Base-by-base conservation (phyloP, 2,113 vertebrate genomes). In the Cynoglossus semilaevis region DNA sequence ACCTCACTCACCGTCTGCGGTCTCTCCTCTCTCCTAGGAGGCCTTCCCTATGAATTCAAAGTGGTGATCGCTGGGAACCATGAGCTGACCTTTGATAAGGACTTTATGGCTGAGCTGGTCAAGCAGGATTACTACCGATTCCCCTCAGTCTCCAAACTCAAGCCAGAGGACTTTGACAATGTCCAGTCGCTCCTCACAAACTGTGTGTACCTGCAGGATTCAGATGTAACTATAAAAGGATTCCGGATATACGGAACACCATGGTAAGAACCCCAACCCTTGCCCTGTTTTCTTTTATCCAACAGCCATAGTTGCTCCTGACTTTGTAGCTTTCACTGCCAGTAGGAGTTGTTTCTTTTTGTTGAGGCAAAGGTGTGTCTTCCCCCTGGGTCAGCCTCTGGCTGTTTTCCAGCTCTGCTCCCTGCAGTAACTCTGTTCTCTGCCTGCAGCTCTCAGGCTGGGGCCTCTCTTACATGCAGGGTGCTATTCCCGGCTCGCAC, bases 121-220 rank as follows among this genome's bases (percentile, higher is more conserved):
- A 99, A 99, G 92, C 96, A 99, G 94, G 96, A 98, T 93, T 99
- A 99, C 92, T 99, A 99, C 91, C 94, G 96, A 78, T 99, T 99
- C 89, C 96, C 96, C 55, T 99, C 96, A 18, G 96, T 99, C 79
- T 98, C 96, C 90, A 99, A 99, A 90, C 94, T 99, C 91, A 98
- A 98, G 92, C 96, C 96, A 15, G 96, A 99, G 94, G 96, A 99
- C 92, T 99, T 98, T 94, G 96, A 99, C 92, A 94, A 97, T 89
- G 96, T 99, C 79, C 96, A 98, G 87, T 92, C 95, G 48, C 94
- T 98, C 53, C 95, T 99, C 91, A 94, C 96, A 83, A 99, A 99
- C 92, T 96, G 95, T 91, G 94, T 99, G 91, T 99, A 99, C 92
- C 94, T 99, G 84, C 95, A 99, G 93, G 96, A 99, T 85, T 96